Evolutionary conservation across 2,888 invertebrate species (phyloP), one percentile per base, ranked within the genome.

Genomic region (Rhamphomyia laevipes): DNA sequence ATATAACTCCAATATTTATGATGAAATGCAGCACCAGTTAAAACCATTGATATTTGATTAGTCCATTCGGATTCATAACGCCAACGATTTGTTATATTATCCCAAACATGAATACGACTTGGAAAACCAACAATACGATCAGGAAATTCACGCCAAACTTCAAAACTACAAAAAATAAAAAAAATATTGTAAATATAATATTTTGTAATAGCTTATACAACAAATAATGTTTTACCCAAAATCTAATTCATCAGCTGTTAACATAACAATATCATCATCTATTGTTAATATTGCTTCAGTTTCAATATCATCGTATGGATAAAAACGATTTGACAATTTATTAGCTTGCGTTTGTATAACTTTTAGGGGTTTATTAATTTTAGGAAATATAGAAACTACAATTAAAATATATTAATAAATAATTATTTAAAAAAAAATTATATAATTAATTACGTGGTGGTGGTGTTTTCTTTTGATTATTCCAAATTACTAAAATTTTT

Each of bases 51-150:
- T 56, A 91, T 87, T 67, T 91, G 84, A 60, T 94, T 95, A 38
- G 91, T 93, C 95, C 95, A 96, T 73, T 96, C 95, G 23, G 93
- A 94, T 73, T 95, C 92, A 66, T 96, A 96, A 57, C 82, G 84
- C 92, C 93, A 96, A 51, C 82, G 80, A 58, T 74, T 73, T 1
- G 90, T 91, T 6, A 73, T 72, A 69, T 94, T 94, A 65, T 94
- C 91, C 91, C 91, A 94, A 27, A 90, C 80, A 69, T 96, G 95
- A 48, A 92, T 86, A 30, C 96, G 79, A 38, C 94, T 93, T 18
- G 95, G 95, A 72, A 94, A 96, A 7, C 96, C 95, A 52, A 96
- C 94, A 58, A 96, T 88, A 49, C 95, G 77, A 67, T 95, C 95
- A 2, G 95, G 91, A 73, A 93, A 94, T 74, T 96, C 95, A 51